phyloP scores from a whole-genome alignment of 2,888 invertebrate species.

The Agrotis ipsilon region DNA sequence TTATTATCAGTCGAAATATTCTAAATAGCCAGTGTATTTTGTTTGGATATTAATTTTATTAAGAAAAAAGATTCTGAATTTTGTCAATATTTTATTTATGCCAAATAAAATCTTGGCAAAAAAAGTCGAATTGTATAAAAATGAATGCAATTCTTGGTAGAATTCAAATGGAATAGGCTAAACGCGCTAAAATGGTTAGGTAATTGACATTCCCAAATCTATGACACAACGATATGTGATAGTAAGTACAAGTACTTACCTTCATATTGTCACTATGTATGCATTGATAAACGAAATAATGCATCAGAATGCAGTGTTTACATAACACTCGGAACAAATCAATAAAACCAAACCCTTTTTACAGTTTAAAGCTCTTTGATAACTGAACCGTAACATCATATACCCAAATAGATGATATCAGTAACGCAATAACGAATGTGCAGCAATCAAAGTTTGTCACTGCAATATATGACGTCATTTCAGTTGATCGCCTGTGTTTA shows the following conservation, averaged over 20 bases:
- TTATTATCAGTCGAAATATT: slow-evolving; percentile 42
- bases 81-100: no score
- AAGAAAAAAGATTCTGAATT: no score
- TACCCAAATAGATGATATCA: slow-evolving; percentile 44
- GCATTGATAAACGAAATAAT: background rate
- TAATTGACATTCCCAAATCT: background rate
- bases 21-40: slow-evolving; percentile 18
- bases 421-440: slow-evolving; percentile 26
- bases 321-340: slow-evolving; percentile 20
- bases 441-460: slow-evolving; percentile 37
- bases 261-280: background rate
- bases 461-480: slow-evolving; percentile 32
- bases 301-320: background rate
- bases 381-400: slow-evolving; percentile 38
- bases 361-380: slow-evolving; percentile 28
- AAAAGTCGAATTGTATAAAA: no score
- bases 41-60: slow-evolving; percentile 19
- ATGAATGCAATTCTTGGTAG: no score
- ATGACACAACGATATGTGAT: no score
- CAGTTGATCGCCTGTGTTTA: slow-evolving; percentile 16
- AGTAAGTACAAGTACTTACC: no score
- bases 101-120: no score
- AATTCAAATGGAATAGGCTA: no score
- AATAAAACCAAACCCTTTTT: slow-evolving; percentile 39
- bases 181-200: no score